Evolutionary conservation across 2,113 vertebrate species (phyloP), one percentile per base, ranked within the genome.

Genomic region (Setophaga kirtlandii): DNA sequence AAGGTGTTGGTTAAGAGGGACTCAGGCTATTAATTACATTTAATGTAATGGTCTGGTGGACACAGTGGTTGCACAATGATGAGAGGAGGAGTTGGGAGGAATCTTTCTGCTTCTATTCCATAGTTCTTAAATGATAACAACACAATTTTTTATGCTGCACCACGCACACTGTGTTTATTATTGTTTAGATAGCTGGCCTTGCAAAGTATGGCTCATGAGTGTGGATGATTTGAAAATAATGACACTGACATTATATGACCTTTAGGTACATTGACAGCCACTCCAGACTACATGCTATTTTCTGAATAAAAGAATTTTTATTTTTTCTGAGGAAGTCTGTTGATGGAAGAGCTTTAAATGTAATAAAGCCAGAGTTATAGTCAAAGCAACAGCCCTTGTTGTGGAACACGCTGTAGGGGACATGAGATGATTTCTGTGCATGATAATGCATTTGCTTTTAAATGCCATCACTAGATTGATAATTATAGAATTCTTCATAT

Each of bases 401-500:
- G 93, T 87, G 78, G 80, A 97, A 90, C 79, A 82, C 68, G 5
- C 91, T 97, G 83, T 63, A 56, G 42, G 93, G 91, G 83, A 96
- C 92, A 90, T 15, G 85, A 74, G 96, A 84, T 95, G 73, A 97
- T 95, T 94, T 93, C 83, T 87, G 82, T 83, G 92, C 92, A 94
- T 93, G 96, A 96, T 96, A 97, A 96, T 46, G 55, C 93, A 95
- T 94, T 95, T 97, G 88, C 94, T 97, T 96, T 94, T 93, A 97
- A 98, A 98, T 97, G 94, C 92, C 83, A 95, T 87, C 55, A 30
- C 83, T 96, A 79, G 94, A 84, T 55, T 58, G 82, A 97, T 97
- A 97, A 98, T 97, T 97, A 97, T 92, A 97, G 93, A 98, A 97
- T 95, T 93, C 80, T 95, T 97, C 93, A 96, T 95, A 96, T 97